A percentile compares a stretch with the other conserved stretches of the same genome.
Evolutionary conservation across 2,797 vertebrate genomes (phyloP).

Genomic region (Dallia pectoralis): DNA sequence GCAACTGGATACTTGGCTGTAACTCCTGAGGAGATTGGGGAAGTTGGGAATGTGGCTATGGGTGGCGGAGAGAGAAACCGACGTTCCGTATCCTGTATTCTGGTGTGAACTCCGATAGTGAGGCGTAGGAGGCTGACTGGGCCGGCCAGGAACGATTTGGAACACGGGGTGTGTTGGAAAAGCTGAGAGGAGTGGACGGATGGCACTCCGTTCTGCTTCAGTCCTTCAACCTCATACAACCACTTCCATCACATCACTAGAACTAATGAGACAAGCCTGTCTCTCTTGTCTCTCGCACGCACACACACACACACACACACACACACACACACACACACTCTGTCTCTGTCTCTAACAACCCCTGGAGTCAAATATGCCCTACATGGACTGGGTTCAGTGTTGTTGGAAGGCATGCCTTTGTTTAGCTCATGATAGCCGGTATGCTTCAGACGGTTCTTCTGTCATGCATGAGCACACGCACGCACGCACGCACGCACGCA

Average conservation of each 20-base stretch:
- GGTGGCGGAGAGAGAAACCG: not conserved
- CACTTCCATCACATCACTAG: constrained; percentile 15
- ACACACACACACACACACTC: not conserved
- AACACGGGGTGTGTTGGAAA: constrained; percentile 10
- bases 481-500: not conserved
- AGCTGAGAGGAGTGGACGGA: constrained; percentile 15
- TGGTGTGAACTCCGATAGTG: constrained; percentile 4
- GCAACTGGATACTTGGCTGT: not conserved
- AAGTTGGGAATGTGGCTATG: not conserved
- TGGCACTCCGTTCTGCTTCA: not conserved
- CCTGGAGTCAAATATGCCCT: not conserved
- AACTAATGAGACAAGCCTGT: not conserved
- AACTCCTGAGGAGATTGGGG: not conserved
- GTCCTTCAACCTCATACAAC: not conserved
- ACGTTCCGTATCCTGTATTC: not conserved
- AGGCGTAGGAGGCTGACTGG: constrained; percentile 25
- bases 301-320: too few species aligned
- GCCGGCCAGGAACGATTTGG: constrained; percentile 28
- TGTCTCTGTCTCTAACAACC: not conserved
- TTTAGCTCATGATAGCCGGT: too few species aligned
- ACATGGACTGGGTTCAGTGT: not conserved
- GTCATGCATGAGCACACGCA: not conserved
- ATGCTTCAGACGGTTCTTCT: not conserved
- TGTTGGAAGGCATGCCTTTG: not conserved
- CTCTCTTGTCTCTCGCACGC: not conserved